phyloP scores from a whole-genome alignment of 2,888 invertebrate genomes.

The Lymantria monacha region DNA sequence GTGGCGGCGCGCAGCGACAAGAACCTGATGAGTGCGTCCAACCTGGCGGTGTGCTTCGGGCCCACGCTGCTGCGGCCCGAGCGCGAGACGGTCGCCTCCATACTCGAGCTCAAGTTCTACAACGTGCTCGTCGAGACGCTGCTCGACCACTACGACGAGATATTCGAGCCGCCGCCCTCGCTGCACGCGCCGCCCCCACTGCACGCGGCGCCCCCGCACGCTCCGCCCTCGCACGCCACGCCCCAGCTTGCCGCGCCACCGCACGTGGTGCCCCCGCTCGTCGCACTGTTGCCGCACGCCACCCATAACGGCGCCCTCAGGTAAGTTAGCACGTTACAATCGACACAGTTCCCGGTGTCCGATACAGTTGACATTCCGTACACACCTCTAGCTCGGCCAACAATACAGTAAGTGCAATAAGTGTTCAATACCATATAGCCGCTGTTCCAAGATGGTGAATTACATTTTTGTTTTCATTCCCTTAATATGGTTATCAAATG shows the following conservation, averaged over 20 bases:
- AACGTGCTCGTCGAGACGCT: slow-evolving; percentile 99
- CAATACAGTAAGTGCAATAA: too few relatives aligned
- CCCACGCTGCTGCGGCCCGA: slow-evolving; percentile 97
- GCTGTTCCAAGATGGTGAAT: too few relatives aligned
- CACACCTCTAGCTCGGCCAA: too few relatives aligned
- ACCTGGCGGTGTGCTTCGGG: slow-evolving; percentile 98
- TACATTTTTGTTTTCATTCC: too few relatives aligned
- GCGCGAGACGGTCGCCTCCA: slow-evolving; percentile 98
- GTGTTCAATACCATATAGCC: too few relatives aligned
- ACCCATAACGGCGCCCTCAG: neutral
- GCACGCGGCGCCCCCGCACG: slow-evolving; percentile 1
- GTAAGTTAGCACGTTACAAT: neutral
- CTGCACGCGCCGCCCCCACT: slow-evolving; percentile 1
- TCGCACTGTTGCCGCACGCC: neutral
- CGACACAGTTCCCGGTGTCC: too few relatives aligned
- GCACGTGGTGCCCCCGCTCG: neutral
- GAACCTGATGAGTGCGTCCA: slow-evolving; percentile 98
- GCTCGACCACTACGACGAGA: slow-evolving; percentile 86
- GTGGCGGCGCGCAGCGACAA: slow-evolving; percentile 90
- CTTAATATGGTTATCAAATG: too few relatives aligned
- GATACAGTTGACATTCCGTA: too few relatives aligned
- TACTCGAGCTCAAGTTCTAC: slow-evolving; percentile 99
- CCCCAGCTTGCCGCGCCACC: neutral
- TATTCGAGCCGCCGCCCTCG: slow-evolving; percentile 38
- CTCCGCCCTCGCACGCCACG: neutral